phyloP scores from a whole-genome alignment of 2,113 vertebrate species.

The Galeopterus variegatus region DNA sequence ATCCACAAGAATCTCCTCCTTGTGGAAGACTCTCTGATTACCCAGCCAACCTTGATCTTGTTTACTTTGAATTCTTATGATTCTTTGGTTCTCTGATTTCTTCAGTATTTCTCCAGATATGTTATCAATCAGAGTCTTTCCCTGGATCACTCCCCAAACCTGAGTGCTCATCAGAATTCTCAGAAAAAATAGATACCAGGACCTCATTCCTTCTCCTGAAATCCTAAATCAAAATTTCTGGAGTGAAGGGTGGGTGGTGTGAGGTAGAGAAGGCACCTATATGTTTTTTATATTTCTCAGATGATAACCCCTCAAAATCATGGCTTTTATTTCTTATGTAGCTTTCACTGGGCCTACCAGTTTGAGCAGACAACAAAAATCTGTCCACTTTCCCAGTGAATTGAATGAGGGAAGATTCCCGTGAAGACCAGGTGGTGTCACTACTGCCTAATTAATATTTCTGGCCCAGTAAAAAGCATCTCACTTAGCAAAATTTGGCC shows the following conservation, averaged over 20 bases:
- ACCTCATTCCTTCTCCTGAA: background rate
- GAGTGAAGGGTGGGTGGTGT: background rate
- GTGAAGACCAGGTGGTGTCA: slow-evolving; percentile 80
- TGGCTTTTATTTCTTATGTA: background rate
- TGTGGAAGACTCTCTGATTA: background rate
- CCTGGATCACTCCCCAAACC: background rate
- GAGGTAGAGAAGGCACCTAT: background rate
- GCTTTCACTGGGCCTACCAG: background rate
- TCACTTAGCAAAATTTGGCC: background rate
- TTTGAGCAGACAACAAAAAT: slow-evolving; percentile 15
- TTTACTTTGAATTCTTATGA: background rate
- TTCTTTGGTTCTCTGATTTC: slow-evolving; percentile 2
- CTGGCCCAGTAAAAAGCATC: background rate
- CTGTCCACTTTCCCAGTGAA: background rate
- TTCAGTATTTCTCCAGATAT: background rate
- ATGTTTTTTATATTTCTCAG: background rate
- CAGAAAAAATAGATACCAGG: background rate
- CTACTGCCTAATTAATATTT: slow-evolving; percentile 77
- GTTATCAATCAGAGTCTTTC: background rate
- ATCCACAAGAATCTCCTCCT: background rate
- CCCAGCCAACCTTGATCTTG: background rate
- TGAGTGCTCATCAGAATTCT: background rate
- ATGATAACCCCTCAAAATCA: background rate
- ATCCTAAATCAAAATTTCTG: slow-evolving; percentile 43
- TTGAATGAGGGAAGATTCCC: slow-evolving; percentile 64